Evolutionary conservation across 2,113 vertebrate species (phyloP).

Genomic region (Leuciscus idus): DNA sequence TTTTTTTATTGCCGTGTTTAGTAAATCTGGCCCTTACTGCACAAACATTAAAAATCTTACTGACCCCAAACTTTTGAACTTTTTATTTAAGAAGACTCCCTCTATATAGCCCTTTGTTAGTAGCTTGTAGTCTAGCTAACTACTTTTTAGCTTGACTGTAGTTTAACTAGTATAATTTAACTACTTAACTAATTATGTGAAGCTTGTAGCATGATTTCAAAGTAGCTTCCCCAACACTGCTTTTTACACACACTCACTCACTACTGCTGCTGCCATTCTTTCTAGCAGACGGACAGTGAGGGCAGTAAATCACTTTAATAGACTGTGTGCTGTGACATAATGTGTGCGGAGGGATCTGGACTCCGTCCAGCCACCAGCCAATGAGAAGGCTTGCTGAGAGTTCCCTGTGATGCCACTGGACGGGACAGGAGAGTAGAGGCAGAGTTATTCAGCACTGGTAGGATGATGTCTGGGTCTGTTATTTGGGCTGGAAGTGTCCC

Average conservation of each 20-base stretch:
- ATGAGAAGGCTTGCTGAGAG: neutral
- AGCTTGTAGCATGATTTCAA: neutral
- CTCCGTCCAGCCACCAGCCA: neutral
- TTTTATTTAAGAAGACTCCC: neutral
- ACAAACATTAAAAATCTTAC: neutral
- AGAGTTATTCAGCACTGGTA: slow-evolving; percentile 35
- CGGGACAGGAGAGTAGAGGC: slow-evolving; percentile 22
- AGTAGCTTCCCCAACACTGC: neutral
- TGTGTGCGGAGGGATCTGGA: neutral
- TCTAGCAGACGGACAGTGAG: neutral
- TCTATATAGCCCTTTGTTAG: neutral
- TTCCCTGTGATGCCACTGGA: slow-evolving; percentile 45
- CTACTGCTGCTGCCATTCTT: neutral
- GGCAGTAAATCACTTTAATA: slow-evolving; percentile 40
- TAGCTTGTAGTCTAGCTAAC: neutral
- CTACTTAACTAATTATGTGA: neutral
- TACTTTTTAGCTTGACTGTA: neutral
- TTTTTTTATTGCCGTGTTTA: too few relatives aligned
- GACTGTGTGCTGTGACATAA: slow-evolving; percentile 22
- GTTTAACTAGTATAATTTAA: neutral
- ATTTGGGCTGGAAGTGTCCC: slow-evolving; percentile 60
- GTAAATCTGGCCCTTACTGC: too few relatives aligned
- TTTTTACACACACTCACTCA: neutral
- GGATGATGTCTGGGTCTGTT: slow-evolving; percentile 61
- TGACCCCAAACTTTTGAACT: neutral